Base-by-base conservation (phyloP, 1,140 invertebrate species). In the Lerema accius region DNA sequence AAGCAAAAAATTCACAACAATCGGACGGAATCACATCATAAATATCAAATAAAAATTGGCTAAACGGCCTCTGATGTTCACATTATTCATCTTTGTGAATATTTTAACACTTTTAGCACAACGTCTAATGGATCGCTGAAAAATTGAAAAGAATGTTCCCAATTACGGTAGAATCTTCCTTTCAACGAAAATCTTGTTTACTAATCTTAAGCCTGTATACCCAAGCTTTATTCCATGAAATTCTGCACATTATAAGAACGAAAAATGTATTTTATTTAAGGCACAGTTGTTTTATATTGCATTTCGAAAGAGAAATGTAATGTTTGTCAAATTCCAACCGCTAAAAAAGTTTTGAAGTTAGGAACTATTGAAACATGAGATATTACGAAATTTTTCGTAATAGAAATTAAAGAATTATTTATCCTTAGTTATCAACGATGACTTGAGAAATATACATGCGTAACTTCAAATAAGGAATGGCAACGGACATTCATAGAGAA, bases 121-220 rank as follows among this genome's bases (percentile, higher is more conserved):
- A 59, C 60, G 26, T 62, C 42, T 80, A 69, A 82, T 68, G 75
- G 68, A 71, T 63, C 65, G 60, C 48, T 71, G 53, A 73, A 78
- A 69, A 72, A 76, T 78, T 71, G 64, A 62, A 70, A 77, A 75
- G 66, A 65, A 63, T 73, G 58, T 56, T 39, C 48, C 48, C 70
- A 76, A 78, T 80, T 69, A 77, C 19, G 63, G 80, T 72, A 73
- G 58, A 60, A 43, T 56, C 48, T 71, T 62, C 60, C 69, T 77
- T 75, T 76, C 72, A 78, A 65, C 69, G 60, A 23, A 76, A 72
- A 79, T 73, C 61, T 60, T 32, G 28, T 80, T 76, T 67, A 62
- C 53, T 65, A 37, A 28, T 35, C 43, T 64, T 51, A 37, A 51
- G 35, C 35, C 35, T 37, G 35, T 11, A n/a, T 32, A 32, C 28